Base-by-base conservation (phyloP, 2,113 vertebrate genomes). In the Platichthys stellatus region DNA sequence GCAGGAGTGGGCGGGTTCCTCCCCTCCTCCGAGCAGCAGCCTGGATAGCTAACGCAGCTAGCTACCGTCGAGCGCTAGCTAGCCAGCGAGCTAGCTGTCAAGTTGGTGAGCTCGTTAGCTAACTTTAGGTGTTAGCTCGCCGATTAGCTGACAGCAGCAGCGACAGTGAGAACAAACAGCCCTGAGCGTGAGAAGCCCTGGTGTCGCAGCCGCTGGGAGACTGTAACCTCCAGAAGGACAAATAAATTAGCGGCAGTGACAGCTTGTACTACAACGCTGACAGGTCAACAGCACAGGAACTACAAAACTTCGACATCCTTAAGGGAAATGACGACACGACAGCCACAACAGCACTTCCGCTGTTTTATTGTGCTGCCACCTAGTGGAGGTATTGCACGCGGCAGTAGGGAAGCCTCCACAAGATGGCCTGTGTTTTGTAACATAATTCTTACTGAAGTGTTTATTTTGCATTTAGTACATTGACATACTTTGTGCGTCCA, bases 181-280 rank as follows among this genome's bases (percentile, higher is more conserved):
- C 45, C 81, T 10, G 43, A 10, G 26, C 8, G 58, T 49, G 63
- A 12, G 24, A 68, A 21, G 31, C 8, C 31, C 56, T 3, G 47
- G 6, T 28, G 13, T 54, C 18, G 24, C 65, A 4, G 53, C 11
- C 43, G 59, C 20, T 14, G 4, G 47, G 49, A 62, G 51, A 14
- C 15, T 24, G 64, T 56, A 26, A 63, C 53, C 15, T 51, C 9
- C 58, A 57, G 35, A 54, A 61, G 63, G 15, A 73, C 40, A 54
- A 28, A 72, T 5, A 64, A 70, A 76, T 58, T 40, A 35, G 72
- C 53, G 69, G 68, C 80, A 74, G 69, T 88, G 74, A 89, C 87
- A 90, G 85, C 26, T 77, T 67, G 79, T 81, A 88, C 86, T 90
- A 88, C 88, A 91, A 86, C 63, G 89, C 82, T 92, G 92, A 92